phyloP scores from a whole-genome alignment of 2,113 vertebrate genomes.

The Dasypus novemcinctus region DNA sequence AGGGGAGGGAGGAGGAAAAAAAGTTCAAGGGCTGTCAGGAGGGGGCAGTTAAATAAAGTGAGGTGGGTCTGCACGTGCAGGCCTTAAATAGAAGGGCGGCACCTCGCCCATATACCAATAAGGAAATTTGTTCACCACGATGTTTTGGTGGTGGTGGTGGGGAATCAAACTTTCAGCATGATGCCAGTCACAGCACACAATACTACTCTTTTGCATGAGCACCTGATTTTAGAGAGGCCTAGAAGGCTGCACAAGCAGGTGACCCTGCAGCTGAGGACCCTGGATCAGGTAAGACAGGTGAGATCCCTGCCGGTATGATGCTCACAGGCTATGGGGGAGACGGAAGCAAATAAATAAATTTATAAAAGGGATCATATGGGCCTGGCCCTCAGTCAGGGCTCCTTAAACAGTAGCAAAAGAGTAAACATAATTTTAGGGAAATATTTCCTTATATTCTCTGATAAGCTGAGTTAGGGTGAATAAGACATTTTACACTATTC shows the following conservation, averaged over 20 bases:
- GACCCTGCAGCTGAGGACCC: background rate
- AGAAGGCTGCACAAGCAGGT: background rate
- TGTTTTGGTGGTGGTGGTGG: background rate
- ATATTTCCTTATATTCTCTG: constrained; percentile 17
- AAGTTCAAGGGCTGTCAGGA: background rate
- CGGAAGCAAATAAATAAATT: background rate
- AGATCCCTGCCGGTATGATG: background rate
- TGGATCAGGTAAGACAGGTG: background rate
- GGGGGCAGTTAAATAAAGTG: background rate
- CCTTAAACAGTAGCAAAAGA: constrained; percentile 29
- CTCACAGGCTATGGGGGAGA: background rate
- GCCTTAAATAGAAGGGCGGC: background rate
- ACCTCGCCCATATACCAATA: background rate
- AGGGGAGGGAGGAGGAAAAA: too few relatives aligned
- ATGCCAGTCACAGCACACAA: background rate
- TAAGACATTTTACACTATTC: background rate
- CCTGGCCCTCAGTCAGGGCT: background rate
- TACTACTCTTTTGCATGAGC: background rate
- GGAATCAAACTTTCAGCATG: background rate
- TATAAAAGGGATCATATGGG: background rate
- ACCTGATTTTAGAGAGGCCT: background rate
- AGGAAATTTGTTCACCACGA: background rate
- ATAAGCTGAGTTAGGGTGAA: constrained; percentile 33
- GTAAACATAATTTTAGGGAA: too few relatives aligned
- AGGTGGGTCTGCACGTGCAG: background rate